Conservation (phyloP, 2,797 vertebrate species). For the Galaxias olidus region DNA sequence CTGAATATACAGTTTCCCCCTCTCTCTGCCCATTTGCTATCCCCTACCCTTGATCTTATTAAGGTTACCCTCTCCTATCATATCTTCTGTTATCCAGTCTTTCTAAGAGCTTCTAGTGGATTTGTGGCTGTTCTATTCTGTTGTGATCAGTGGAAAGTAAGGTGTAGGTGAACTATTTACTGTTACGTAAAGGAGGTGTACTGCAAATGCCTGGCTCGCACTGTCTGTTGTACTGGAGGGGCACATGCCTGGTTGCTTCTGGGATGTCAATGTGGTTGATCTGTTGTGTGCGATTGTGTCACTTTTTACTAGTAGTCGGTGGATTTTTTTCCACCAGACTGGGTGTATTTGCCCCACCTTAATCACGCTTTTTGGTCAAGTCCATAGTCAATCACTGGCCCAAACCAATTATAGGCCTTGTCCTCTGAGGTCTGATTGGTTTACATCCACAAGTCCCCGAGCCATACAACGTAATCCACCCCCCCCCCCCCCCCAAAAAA, state of each 20-base stretch:
- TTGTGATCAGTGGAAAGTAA: conserved; percentile 7
- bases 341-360: too few relatives aligned
- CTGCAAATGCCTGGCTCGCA: conserved; percentile 21
- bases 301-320: too few relatives aligned
- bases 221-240: conserved; percentile 13
- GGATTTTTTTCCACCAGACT: too few relatives aligned
- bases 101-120: conserved; percentile 17
- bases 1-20: too few relatives aligned
- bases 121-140: conserved; percentile 21
- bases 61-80: not conserved
- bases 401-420: not conserved
- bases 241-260: not conserved
- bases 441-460: too few relatives aligned
- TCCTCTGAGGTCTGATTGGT: too few relatives aligned
- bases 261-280: conserved; percentile 2
- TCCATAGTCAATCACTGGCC: not conserved
- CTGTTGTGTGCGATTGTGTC: not conserved
- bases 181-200: not conserved
- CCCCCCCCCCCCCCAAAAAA: too few relatives aligned
- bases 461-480: too few relatives aligned
- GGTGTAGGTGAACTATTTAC: not conserved
- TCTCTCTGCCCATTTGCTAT: conserved; percentile 12
- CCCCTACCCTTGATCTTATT: conserved; percentile 6
- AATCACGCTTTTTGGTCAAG: not conserved
- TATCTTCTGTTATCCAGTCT: conserved; percentile 7